These are phyloP conservation scores for Sebastes oblongus DNA, from an alignment of 2,797 vertebrate species.

Conservation along the genomic window DNA sequence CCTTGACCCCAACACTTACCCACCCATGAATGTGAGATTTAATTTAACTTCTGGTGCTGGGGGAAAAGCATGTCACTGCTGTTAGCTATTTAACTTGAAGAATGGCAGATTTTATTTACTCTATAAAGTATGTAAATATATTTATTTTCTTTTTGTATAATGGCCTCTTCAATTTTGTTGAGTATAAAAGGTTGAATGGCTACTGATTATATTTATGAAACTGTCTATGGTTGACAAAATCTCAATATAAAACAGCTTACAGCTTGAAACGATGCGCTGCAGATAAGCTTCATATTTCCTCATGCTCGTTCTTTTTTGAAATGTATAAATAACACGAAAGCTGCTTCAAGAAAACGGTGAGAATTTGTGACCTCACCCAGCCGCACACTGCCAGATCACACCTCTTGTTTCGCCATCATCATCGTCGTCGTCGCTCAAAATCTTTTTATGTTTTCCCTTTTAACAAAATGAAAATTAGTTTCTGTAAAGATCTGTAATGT, in stretches of 20 bases:
- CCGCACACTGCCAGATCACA: constrained; percentile 60
- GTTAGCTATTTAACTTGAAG: constrained; percentile 8
- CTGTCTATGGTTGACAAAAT: constrained; percentile 7
- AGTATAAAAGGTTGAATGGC: constrained; percentile 12
- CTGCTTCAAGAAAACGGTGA: constrained; percentile 46
- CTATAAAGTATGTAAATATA: constrained; percentile 57
- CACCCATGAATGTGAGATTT: constrained; percentile 67
- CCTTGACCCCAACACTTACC: constrained; percentile 31
- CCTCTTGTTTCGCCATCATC: neutral
- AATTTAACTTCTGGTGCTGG: constrained; percentile 46
- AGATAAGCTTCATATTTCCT: constrained; percentile 25
- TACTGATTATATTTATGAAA: constrained; percentile 3
- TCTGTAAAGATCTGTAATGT: constrained; percentile 1
- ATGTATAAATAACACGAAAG: constrained; percentile 27
- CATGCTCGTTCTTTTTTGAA: neutral
- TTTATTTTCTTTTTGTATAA: constrained; percentile 51
- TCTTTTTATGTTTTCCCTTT: neutral
- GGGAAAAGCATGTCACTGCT: constrained; percentile 43
- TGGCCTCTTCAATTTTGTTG: constrained; percentile 7
- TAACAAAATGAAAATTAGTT: neutral
- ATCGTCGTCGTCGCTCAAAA: neutral
- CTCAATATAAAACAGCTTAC: neutral
- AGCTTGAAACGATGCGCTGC: constrained; percentile 32
- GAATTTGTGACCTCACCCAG: constrained; percentile 62
- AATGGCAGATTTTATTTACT: constrained; percentile 36